phyloP scores from a whole-genome alignment of 2,888 invertebrate genomes.

The Allygus modestus region DNA sequence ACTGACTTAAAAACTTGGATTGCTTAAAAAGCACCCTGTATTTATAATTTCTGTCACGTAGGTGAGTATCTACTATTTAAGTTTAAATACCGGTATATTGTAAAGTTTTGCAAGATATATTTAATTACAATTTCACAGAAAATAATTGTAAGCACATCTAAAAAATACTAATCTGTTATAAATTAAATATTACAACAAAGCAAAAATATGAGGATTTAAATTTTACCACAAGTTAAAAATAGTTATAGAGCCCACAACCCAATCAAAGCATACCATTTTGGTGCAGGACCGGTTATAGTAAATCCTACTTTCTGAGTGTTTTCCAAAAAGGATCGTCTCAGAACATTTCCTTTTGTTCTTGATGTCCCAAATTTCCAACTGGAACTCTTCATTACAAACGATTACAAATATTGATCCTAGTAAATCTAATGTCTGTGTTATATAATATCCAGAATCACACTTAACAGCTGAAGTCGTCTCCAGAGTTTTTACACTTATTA shows the following conservation, averaged over 20 bases:
- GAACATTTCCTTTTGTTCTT: background rate
- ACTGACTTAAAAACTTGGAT: no score
- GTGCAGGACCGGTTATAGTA: background rate
- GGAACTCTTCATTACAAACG: background rate
- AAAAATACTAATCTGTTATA: no score
- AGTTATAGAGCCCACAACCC: background rate
- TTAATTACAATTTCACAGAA: no score
- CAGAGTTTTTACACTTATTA: background rate
- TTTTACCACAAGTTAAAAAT: background rate
- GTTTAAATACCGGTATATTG: no score
- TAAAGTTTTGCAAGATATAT: no score
- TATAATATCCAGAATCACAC: background rate
- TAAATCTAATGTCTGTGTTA: constrained; percentile 2
- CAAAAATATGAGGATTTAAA: no score
- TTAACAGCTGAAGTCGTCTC: background rate
- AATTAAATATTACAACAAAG: no score
- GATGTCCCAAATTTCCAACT: background rate
- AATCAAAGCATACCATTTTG: constrained; percentile 1
- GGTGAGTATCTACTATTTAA: no score
- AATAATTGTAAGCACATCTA: no score
- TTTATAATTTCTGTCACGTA: no score
- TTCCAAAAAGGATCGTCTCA: background rate
- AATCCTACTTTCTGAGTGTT: background rate
- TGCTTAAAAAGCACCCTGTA: no score
- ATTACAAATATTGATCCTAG: constrained; percentile 15